Base-by-base conservation (phyloP, 2,888 invertebrate species). In the Lycophotia porphyrea region DNA sequence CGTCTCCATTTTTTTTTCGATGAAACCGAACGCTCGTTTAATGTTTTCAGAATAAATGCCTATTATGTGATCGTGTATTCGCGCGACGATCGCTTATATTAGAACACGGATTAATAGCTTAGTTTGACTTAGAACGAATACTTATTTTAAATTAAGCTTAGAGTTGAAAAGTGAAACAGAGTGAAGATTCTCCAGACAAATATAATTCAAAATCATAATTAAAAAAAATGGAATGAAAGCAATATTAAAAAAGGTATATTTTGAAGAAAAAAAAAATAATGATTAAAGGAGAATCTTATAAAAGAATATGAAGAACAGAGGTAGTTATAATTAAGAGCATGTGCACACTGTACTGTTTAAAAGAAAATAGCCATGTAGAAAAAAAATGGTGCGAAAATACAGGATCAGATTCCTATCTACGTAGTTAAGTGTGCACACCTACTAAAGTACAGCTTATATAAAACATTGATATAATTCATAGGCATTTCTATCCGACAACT, bases 91-190 rank as follows among this genome's bases (percentile, higher is more conserved):
- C n/a, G 63, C 63, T 63, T 63, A 63, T 63, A 39, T 63, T 27
- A 63, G 63, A 18, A 63, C 39, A 63, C 18, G 63, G 39, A 36
- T 2, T 78, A 74, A 72, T 80, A 82, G 64, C 74, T 81, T 80
- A 82, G 64, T 76, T 81, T 88, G 88, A 88, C 88, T 88, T 85
- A 87, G 85, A 87, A 81, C 85, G 65, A 87, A 88, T 84, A 87
- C 84, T 87, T 86, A 84, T 52, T 52, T 74, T 65, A 71, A 68
- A 71, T 74, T 81, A 84, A 68, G 34, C 70, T 71, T 78, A 44
- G 8, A 24, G 24, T n/a, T 60, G 36, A 47, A 67, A 58, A 42
- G 27, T 31, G 18, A 55, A 44, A 63, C 47, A n/a, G 24, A 34
- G 47, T 58, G 39, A 52, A 63, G 52, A 84, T 60, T 64, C 31